phyloP scores from a whole-genome alignment of 2,888 invertebrate species.

The Sericinus montela region DNA sequence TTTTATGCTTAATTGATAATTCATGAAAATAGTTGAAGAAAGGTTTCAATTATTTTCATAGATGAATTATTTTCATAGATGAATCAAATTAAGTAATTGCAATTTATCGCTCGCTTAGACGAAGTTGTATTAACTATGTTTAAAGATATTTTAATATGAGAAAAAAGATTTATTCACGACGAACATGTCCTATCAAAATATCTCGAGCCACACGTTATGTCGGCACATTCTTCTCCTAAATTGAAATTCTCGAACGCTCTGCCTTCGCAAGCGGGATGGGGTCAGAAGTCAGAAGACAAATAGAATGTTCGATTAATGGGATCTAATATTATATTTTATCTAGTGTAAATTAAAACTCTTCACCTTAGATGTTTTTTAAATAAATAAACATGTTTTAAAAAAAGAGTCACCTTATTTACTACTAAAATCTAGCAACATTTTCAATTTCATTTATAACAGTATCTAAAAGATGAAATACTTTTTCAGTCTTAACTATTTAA shows the following conservation, averaged over 20 bases:
- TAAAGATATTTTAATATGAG: conserved; percentile 72
- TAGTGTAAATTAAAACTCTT: conserved; percentile 13
- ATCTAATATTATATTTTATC: conserved; percentile 58
- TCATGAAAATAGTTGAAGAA: no score
- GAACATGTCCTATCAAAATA: conserved; percentile 80
- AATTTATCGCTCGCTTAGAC: not conserved
- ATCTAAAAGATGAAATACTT: no score
- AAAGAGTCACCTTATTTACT: no score
- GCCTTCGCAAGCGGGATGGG: conserved; percentile 65
- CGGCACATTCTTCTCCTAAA: conserved; percentile 80
- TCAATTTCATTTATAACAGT: no score
- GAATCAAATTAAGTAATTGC: no score
- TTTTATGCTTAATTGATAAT: no score
- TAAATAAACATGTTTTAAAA: no score
- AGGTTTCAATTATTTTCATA: no score
- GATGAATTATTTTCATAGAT: no score
- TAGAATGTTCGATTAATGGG: conserved; percentile 75
- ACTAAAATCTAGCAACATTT: no score
- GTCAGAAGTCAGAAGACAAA: conserved; percentile 75
- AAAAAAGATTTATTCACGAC: conserved; percentile 77
- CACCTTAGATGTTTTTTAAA: conserved; percentile 19
- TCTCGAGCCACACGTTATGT: conserved; percentile 79
- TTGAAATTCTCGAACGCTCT: conserved; percentile 79
- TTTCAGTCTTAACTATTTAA: no score
- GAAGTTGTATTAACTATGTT: conserved; percentile 53